A percentile compares a stretch with the other conserved stretches of the same genome.
Conservation (phyloP, 2,888 invertebrate species). For the Synanthedon tipuliformis region DNA sequence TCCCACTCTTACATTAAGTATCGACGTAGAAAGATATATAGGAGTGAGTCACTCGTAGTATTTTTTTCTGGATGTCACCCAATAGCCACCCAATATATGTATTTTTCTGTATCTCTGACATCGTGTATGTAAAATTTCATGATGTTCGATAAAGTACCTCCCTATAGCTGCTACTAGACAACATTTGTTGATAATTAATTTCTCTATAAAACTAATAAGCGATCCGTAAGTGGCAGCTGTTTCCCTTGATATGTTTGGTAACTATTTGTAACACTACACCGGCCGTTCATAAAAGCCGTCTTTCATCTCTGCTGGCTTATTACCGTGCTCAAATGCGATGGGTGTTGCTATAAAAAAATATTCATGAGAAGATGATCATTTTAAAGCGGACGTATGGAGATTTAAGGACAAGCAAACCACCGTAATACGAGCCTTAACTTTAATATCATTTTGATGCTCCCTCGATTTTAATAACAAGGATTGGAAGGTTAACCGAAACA, state of each 20-base stretch:
- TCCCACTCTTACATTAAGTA: too few relatives aligned
- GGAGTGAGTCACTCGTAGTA: too few relatives aligned
- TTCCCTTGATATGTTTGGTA: constrained; percentile 18
- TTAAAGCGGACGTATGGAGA: neutral
- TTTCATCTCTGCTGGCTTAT: constrained; percentile 55
- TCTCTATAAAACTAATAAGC: constrained; percentile 38
- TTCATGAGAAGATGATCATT: neutral
- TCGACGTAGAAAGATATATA: too few relatives aligned
- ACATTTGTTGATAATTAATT: constrained; percentile 44
- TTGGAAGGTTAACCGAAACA: too few relatives aligned
- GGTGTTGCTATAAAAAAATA: constrained; percentile 20
- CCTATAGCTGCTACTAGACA: constrained; percentile 15
- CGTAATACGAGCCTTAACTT: constrained; percentile 27
- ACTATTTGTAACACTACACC: constrained; percentile 49
- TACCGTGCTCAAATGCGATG: constrained; percentile 28
- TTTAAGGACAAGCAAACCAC: constrained; percentile 13
- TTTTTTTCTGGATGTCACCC: too few relatives aligned
- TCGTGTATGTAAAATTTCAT: too few relatives aligned
- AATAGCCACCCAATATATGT: too few relatives aligned
- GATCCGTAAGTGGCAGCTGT: constrained; percentile 14
- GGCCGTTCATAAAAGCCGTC: constrained; percentile 46
- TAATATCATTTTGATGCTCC: neutral
- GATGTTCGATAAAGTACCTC: constrained; percentile 12
- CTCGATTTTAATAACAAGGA: neutral
- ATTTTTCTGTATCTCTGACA: too few relatives aligned